Conservation (phyloP, 2,797 vertebrate genomes). For the Esox lucius region DNA sequence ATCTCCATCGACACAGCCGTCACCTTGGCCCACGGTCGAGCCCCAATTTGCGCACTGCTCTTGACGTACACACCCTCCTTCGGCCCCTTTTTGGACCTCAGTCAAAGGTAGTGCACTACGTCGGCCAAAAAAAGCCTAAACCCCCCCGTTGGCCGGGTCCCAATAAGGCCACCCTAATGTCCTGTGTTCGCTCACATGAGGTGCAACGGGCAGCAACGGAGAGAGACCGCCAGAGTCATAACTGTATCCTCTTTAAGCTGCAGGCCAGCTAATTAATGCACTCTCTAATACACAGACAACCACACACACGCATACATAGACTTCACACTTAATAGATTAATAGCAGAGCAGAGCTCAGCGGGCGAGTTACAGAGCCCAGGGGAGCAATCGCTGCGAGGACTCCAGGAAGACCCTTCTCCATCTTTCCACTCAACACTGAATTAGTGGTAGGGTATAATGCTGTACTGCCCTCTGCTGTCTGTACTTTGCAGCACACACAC, state of each 20-base stretch:
- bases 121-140: not conserved
- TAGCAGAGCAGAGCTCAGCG: constrained; percentile 53
- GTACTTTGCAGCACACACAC: not conserved
- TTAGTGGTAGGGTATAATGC: not conserved
- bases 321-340: constrained; percentile 50
- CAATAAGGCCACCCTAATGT: not conserved
- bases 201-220: not conserved
- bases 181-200: not conserved
- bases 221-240: not conserved
- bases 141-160: constrained; percentile 27
- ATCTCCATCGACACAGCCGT: constrained; percentile 59
- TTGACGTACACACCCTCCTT: constrained; percentile 11
- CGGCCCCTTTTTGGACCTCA: constrained; percentile 40
- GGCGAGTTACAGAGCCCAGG: constrained; percentile 54
- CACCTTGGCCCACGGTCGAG: constrained; percentile 42
- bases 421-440: constrained; percentile 17
- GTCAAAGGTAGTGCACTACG: constrained; percentile 42
- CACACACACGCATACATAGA: constrained; percentile 18
- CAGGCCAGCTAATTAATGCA: not conserved
- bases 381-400: constrained; percentile 39
- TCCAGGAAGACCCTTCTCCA: constrained; percentile 31
- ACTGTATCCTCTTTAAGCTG: not conserved
- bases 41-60: constrained; percentile 5
- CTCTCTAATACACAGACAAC: constrained; percentile 10
- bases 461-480: constrained; percentile 64